Conservation (phyloP, 2,797 vertebrate species). For the Tinamus major region DNA sequence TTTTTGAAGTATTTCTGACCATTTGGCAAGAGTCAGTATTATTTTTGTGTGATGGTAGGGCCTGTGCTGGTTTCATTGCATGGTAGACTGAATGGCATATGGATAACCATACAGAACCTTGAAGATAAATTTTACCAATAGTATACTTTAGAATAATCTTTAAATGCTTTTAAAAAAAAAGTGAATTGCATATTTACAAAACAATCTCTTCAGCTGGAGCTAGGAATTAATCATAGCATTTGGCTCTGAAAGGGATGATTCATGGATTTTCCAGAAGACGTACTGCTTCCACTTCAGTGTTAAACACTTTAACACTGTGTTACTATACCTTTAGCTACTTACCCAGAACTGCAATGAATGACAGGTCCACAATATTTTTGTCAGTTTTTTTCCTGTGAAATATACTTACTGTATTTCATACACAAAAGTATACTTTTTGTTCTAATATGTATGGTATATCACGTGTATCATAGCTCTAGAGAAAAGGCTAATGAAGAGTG, state of each 20-base stretch:
- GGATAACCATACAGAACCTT: fast-evolving
- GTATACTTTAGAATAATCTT: background rate
- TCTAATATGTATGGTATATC: background rate
- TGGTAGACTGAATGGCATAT: background rate
- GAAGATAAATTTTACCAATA: background rate
- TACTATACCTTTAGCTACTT: background rate
- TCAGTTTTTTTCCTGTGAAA: background rate
- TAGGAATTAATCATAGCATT: background rate
- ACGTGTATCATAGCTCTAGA: background rate
- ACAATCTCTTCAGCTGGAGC: background rate
- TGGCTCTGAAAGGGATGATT: background rate
- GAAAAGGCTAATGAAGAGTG: constrained; percentile 14
- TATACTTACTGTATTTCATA: background rate
- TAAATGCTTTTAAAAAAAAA: background rate
- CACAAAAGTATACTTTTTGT: background rate
- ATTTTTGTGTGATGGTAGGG: background rate
- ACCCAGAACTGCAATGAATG: background rate
- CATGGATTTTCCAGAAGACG: background rate
- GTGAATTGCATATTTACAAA: background rate
- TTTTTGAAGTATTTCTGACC: background rate
- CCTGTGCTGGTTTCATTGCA: background rate
- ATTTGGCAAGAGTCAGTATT: background rate
- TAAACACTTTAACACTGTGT: background rate
- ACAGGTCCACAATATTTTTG: background rate
- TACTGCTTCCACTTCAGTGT: background rate